Conservation (phyloP, 2,888 invertebrate genomes). For the Archaeoteleia sp. region DNA sequence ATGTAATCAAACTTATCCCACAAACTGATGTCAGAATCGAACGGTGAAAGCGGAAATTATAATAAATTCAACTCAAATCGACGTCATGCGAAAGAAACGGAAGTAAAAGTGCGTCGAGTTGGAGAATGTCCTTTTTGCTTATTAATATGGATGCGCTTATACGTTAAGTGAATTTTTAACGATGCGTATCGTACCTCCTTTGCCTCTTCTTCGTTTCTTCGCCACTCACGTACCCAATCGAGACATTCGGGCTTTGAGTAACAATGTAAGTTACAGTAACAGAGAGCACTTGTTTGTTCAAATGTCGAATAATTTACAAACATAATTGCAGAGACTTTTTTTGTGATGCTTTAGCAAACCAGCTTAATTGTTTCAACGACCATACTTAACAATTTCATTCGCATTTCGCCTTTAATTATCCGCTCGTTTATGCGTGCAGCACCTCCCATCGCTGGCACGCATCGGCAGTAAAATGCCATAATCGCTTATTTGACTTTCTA, state of each 20-base stretch:
- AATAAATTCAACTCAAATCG: constrained; percentile 30
- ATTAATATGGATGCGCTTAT: constrained; percentile 50
- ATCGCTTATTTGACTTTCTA: constrained; percentile 40
- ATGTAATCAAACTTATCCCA: constrained; percentile 14
- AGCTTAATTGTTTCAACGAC: constrained; percentile 20
- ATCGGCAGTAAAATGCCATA: constrained; percentile 45
- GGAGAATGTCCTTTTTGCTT: constrained; percentile 52
- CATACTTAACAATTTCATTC: constrained; percentile 22
- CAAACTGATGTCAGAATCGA: constrained; percentile 25
- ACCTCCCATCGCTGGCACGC: constrained; percentile 35
- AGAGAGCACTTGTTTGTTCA: constrained; percentile 5
- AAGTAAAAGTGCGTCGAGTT: constrained; percentile 49
- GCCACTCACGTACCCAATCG: constrained; percentile 46
- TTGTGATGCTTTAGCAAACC: constrained; percentile 18
- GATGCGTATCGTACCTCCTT: constrained; percentile 30
- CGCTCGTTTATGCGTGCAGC: constrained; percentile 16
- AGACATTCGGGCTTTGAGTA: constrained; percentile 38
- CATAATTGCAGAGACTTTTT: constrained; percentile 6
- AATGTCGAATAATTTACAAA: constrained; percentile 23
- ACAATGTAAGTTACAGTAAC: constrained; percentile 32
- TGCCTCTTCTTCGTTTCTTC: constrained; percentile 28
- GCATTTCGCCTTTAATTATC: constrained; percentile 35
- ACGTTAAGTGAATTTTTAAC: constrained; percentile 50
- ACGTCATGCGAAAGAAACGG: constrained; percentile 44
- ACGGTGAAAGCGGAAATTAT: constrained; percentile 51